These are phyloP conservation scores for Cryptotis parvus DNA, from an alignment of 2,113 vertebrate genomes.

Conservation along the genomic window DNA sequence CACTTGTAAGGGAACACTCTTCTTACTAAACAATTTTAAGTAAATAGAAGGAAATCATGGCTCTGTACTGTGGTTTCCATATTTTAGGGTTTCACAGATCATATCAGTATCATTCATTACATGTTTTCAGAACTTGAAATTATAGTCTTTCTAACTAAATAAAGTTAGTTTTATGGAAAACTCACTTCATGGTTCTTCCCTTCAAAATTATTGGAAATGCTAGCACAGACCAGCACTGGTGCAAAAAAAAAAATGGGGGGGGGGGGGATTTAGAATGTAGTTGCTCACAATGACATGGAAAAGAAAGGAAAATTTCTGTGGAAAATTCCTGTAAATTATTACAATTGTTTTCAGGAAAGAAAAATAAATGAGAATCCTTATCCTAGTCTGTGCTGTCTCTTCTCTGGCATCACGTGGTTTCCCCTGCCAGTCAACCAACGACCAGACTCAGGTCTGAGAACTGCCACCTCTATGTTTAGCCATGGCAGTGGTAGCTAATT, in stretches of 20 bases:
- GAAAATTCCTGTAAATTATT: too few relatives aligned
- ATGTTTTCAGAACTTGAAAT: slow-evolving; percentile 72
- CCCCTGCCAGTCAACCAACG: background rate
- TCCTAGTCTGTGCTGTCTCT: background rate
- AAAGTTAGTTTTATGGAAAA: slow-evolving; percentile 65
- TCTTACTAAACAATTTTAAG: slow-evolving; percentile 24
- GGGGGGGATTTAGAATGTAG: background rate
- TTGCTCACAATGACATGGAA: background rate
- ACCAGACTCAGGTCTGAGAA: slow-evolving; percentile 2
- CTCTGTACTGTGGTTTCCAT: slow-evolving; percentile 16
- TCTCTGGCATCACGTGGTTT: background rate
- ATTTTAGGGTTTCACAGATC: slow-evolving; percentile 56
- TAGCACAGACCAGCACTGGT: background rate
- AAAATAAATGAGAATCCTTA: background rate
- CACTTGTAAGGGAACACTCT: slow-evolving; percentile 48
- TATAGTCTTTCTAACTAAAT: slow-evolving; percentile 57
- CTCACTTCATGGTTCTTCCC: slow-evolving; percentile 12
- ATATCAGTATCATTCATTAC: slow-evolving; percentile 50
- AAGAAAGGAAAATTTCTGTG: background rate
- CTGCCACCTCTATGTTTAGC: background rate
- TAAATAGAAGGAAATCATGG: slow-evolving; percentile 50
- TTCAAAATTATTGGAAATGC: background rate
- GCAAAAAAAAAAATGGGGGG: background rate
- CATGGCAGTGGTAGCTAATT: slow-evolving; percentile 11
- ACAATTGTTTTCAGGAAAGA: background rate